phyloP scores from a whole-genome alignment of 1,140 invertebrate species.

The Bacillus rossius region DNA sequence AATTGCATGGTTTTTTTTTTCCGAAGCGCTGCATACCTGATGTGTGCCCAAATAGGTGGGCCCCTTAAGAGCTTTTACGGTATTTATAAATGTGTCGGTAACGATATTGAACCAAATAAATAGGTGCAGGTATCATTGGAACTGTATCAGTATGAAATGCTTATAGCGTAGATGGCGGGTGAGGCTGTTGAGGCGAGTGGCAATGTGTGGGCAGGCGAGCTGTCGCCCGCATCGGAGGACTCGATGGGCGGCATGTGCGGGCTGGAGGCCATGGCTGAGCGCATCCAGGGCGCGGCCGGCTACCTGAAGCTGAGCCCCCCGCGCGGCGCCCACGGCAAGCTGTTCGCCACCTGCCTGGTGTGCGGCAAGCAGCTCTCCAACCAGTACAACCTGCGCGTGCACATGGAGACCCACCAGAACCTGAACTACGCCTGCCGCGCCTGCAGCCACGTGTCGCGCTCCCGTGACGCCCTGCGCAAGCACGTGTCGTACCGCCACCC shows the following conservation, averaged over 20 bases:
- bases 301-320: slow-evolving; percentile 2
- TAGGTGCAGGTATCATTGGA: too few relatives aligned
- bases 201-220: not conserved
- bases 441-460: slow-evolving; percentile 78
- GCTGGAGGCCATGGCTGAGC: slow-evolving; percentile 1
- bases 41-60: too few relatives aligned
- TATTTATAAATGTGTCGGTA: too few relatives aligned
- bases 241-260: slow-evolving; percentile 12
- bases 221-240: slow-evolving; percentile 15
- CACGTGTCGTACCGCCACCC: slow-evolving; percentile 83
- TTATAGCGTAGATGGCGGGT: too few relatives aligned
- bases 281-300: not conserved
- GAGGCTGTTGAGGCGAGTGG: too few relatives aligned
- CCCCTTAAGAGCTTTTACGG: too few relatives aligned
- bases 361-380: slow-evolving; percentile 84
- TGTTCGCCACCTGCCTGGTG: slow-evolving; percentile 69
- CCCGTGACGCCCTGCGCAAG: slow-evolving; percentile 77
- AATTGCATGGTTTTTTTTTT: too few relatives aligned
- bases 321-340: slow-evolving; percentile 35
- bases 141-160: too few relatives aligned
- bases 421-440: slow-evolving; percentile 66
- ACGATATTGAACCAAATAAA: too few relatives aligned
- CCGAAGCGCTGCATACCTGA: too few relatives aligned
- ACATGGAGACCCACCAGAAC: slow-evolving; percentile 63
- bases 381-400: slow-evolving; percentile 83